Conservation (phyloP, 2,888 invertebrate genomes). For the Caenorhabditis drosophilae region DNA sequence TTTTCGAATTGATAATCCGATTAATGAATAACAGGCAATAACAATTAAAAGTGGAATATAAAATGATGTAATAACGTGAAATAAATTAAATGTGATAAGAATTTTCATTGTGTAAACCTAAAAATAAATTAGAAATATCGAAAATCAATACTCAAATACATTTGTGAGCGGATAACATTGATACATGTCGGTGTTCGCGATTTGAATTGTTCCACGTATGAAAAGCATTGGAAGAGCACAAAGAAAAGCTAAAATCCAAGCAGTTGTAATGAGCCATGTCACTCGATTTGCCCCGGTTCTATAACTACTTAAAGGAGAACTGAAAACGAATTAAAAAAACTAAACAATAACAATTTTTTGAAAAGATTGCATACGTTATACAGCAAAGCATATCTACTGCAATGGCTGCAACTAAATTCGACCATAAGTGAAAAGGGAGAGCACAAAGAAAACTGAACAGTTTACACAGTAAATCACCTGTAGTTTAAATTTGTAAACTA, state of each 20-base stretch:
- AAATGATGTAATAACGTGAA: constrained; percentile 61
- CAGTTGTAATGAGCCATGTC: constrained; percentile 48
- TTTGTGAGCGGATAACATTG: constrained; percentile 50
- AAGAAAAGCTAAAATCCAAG: constrained; percentile 53
- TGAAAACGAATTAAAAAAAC: constrained; percentile 35
- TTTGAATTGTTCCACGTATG: constrained; percentile 42
- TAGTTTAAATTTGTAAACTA: constrained; percentile 1
- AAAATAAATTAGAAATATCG: neutral
- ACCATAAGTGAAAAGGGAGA: constrained; percentile 65
- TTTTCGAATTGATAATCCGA: constrained; percentile 50
- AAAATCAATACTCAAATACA: neutral
- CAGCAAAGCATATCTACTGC: constrained; percentile 65
- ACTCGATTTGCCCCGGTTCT: constrained; percentile 52
- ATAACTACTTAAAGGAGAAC: constrained; percentile 59
- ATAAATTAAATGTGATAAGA: constrained; percentile 52
- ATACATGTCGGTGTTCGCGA: constrained; percentile 37
- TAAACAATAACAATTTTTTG: too few species aligned
- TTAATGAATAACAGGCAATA: constrained; percentile 54
- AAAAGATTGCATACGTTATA: constrained; percentile 43
- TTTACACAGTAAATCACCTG: constrained; percentile 57
- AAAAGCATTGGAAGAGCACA: constrained; percentile 58
- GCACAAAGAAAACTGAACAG: constrained; percentile 58
- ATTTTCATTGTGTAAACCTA: constrained; percentile 39
- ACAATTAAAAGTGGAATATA: constrained; percentile 60
- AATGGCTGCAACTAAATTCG: constrained; percentile 63